Base-by-base conservation (phyloP, 2,888 invertebrate species). In the Metellina segmentata region DNA sequence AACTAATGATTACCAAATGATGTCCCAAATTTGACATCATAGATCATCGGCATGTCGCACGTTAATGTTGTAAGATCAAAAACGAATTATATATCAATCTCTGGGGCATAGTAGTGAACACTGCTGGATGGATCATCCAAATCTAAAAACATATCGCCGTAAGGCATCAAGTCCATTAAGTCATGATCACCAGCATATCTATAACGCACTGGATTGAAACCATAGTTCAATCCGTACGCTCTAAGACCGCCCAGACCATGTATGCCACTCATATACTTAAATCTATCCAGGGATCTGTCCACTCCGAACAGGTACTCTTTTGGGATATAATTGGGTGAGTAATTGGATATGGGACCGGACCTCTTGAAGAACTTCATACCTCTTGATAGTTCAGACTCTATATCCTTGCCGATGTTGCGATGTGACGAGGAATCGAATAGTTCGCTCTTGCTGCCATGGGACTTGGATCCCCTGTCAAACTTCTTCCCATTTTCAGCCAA, bases 211-310 rank as follows among this genome's bases (percentile, higher is more conserved):
- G 91, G 87, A 61, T 88, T 91, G 53, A 69, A 78, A 0, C 82
- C 87, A 49, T 72, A 88, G 9, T 34, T 81, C 48, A 85, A 19
- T 69, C 75, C 78, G 19, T 91, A 71, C 1, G 48, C 19, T 74
- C 91, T 69, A 13, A 91, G 34, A 9, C 91, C 91, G 16, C 91
- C 91, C 9, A 91, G 34, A 1, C 88, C 88, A 74, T 88, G 88
- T 13, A 91, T 82, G 2, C 91, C 91, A 34, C 82, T 82, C 20
- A 91, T 48, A 8, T 53, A 53, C 34, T 78, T 72, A 13, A 87
- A 78, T 20, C 83, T 82, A 7, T 52, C 48, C 4, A 86, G n/a
- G 6, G 69, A 9, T 6, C 69, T 20, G 16, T 81, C 81, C 8
- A 90, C 51, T 11, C 85, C 90, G 52, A 70, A 72, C 78, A 87